Conservation (phyloP, 2,888 invertebrate genomes). For the Acanthacorydalis orientalis region DNA sequence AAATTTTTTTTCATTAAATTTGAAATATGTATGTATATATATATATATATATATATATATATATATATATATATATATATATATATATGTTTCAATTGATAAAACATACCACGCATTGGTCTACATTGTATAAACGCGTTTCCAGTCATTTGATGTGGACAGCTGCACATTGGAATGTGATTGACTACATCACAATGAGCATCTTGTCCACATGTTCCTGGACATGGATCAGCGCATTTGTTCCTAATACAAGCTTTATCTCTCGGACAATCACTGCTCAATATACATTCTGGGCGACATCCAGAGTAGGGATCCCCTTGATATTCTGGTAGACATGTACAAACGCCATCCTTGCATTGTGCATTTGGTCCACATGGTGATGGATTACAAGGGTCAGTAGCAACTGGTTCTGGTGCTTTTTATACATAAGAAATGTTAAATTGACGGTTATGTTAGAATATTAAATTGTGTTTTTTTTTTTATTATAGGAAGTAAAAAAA, state of each 20-base stretch:
- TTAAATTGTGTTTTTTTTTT: no score
- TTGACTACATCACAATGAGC: slow-evolving; percentile 57
- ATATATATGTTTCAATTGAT: slow-evolving; percentile 17
- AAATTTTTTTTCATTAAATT: slow-evolving; percentile 9
- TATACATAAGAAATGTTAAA: no score
- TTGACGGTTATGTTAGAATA: no score
- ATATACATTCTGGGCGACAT: slow-evolving; percentile 54
- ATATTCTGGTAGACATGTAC: slow-evolving; percentile 47
- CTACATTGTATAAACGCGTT: slow-evolving; percentile 53
- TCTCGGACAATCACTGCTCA: slow-evolving; percentile 48
- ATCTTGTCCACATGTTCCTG: slow-evolving; percentile 51
- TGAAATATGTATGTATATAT: no score
- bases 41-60: no score
- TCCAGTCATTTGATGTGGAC: slow-evolving; percentile 38
- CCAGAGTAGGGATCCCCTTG: slow-evolving; percentile 50
- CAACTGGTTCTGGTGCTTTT: slow-evolving; percentile 18
- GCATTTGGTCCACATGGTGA: slow-evolving; percentile 59
- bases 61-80: no score
- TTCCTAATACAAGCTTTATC: slow-evolving; percentile 52
- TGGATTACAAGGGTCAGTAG: slow-evolving; percentile 45
- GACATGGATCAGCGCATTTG: slow-evolving; percentile 56
- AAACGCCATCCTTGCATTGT: slow-evolving; percentile 47
- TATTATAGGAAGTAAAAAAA: neutral
- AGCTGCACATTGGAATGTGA: slow-evolving; percentile 53
- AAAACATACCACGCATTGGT: slow-evolving; percentile 23